Evolutionary conservation across 2,113 vertebrate genomes (phyloP).

Genomic region (Elephas maximus): DNA sequence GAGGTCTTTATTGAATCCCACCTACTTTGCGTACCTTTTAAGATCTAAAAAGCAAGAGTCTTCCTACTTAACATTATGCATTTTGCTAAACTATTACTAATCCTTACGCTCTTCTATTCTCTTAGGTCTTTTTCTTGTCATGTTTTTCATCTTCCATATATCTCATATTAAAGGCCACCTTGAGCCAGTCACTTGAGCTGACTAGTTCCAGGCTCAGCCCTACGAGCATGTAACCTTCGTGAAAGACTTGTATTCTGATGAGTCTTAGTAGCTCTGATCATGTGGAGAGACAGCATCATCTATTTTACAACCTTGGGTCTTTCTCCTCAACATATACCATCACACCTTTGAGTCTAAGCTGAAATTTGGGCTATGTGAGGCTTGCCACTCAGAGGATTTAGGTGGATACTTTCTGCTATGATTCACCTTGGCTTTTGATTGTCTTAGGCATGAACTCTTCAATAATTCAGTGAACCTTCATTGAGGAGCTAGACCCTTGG

Average conservation of each 20-base stretch:
- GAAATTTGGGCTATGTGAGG: conserved; percentile 47
- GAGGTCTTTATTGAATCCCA: neutral
- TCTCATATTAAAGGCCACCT: conserved; percentile 54
- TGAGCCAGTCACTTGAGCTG: conserved; percentile 23
- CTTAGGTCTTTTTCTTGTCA: neutral
- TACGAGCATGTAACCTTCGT: neutral
- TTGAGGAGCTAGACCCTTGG: conserved; percentile 32
- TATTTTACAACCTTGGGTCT: neutral
- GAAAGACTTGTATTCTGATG: conserved; percentile 57
- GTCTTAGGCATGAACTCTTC: conserved; percentile 54
- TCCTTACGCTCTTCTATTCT: neutral
- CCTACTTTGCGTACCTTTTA: neutral
- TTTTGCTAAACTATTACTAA: neutral
- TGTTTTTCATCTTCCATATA: neutral
- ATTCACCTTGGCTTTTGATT: conserved; percentile 68
- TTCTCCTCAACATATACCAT: conserved; percentile 34
- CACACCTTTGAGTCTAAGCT: conserved; percentile 22
- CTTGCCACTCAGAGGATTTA: conserved; percentile 48
- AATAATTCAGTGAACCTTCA: conserved; percentile 68
- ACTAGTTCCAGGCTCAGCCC: conserved; percentile 8
- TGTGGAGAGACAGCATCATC: neutral
- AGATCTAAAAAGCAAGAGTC: neutral
- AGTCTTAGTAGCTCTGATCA: conserved; percentile 43
- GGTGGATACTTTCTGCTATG: conserved; percentile 35
- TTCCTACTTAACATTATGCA: neutral